Evolutionary conservation across 2,888 invertebrate genomes (phyloP).

Genomic region (Plebejus argus): DNA sequence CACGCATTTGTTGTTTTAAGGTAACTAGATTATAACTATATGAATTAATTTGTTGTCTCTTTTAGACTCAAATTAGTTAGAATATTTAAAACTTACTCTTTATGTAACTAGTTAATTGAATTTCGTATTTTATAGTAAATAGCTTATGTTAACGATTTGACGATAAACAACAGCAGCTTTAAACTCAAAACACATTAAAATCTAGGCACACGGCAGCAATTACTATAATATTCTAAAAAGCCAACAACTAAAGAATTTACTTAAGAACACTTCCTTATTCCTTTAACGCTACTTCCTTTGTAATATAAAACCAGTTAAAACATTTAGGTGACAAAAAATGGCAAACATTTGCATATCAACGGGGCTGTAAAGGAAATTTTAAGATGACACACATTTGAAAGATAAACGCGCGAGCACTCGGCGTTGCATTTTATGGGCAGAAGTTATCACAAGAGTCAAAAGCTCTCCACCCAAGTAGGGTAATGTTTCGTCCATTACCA

Average conservation of each 20-base stretch:
- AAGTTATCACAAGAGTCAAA: constrained; percentile 62
- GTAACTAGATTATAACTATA: constrained; percentile 14
- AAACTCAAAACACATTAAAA: not conserved
- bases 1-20: constrained; percentile 16
- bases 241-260: too few relatives aligned
- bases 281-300: not conserved
- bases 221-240: too few relatives aligned
- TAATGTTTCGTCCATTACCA: constrained; percentile 77
- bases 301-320: not conserved
- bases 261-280: too few relatives aligned
- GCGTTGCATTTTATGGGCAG: constrained; percentile 29
- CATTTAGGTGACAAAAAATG: not conserved
- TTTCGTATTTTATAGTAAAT: not conserved
- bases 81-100: not conserved
- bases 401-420: constrained; percentile 4
- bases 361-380: constrained; percentile 23
- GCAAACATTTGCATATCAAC: constrained; percentile 6
- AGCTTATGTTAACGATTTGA: not conserved
- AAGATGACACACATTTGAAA: constrained; percentile 30
- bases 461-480: constrained; percentile 71
- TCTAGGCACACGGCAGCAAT: not conserved
- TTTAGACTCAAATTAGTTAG: not conserved
- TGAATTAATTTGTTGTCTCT: not conserved
- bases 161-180: not conserved
- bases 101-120: not conserved